Base-by-base conservation (phyloP, 2,113 vertebrate species). In the Amphilophus citrinellus region DNA sequence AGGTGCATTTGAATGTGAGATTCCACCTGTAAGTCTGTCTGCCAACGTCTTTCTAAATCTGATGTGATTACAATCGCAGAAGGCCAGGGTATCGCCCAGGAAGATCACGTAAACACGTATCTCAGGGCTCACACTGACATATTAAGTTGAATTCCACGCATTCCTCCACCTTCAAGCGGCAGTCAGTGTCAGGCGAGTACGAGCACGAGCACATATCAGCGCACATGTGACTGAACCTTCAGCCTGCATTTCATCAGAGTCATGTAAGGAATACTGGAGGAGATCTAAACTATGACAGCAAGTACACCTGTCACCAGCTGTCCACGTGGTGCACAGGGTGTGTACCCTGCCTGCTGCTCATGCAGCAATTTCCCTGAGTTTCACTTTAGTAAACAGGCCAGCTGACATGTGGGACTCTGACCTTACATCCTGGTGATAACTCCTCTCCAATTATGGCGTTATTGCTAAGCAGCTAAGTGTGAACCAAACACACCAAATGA, bases 81-180 rank as follows among this genome's bases (percentile, higher is more conserved):
- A 24, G 79, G 80, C 20, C 65, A 81, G 58, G 22, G 80, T 14
- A 66, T 91, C 77, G 83, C 58, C 76, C 17, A 18, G 63, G 77
- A 61, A 57, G 61, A 79, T 85, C 86, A 89, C 84, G 87, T 90
- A 87, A 93, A 86, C 85, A 79, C 84, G 66, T 3, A 56, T 92
- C 89, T 84, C 39, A 44, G 85, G 81, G 79, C 82, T 85, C 84
- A 89, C 89, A 50, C 80, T 30, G 79, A 93, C 80, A 77, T 59
- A 87, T 88, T 88, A 87, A 90, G 79, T 80, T 89, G 81, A 88
- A 94, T 94, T 94, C 92, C 88, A 8, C 57, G 53, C 85, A 93
- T 95, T 93, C 92, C 89, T 84, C 30, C 1, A 24, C 77, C 90
- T 88, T 81, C 22, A 10, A 88, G 73, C 42, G 4, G 79, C 71